A percentile compares a stretch with the other conserved stretches of the same genome.
Evolutionary conservation across 2,113 vertebrate genomes (phyloP).

Genomic region (Motacilla alba): DNA sequence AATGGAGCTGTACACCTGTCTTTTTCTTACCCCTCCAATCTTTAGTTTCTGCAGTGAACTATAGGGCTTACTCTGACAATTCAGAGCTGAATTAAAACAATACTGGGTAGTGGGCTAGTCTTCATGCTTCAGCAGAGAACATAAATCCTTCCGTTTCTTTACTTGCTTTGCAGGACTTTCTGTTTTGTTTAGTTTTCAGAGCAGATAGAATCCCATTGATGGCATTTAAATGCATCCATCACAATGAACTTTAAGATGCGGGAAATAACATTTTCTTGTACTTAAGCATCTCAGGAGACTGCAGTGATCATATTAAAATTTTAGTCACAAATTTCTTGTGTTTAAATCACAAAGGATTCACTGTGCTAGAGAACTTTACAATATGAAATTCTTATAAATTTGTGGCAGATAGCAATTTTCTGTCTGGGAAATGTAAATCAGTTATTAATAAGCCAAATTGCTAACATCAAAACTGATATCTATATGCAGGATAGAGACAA

Average conservation of each 20-base stretch:
- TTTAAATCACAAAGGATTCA: conserved; percentile 69
- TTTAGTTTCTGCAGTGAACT: background rate
- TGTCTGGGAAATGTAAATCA: conserved; percentile 76
- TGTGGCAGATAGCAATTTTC: conserved; percentile 74
- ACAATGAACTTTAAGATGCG: conserved; percentile 20
- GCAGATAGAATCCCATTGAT: conserved; percentile 13
- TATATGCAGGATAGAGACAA: conserved; percentile 49
- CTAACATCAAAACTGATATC: conserved; percentile 67
- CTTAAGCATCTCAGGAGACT: conserved; percentile 60
- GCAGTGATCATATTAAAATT: conserved; percentile 72
- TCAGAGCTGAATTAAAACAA: background rate
- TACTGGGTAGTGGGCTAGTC: background rate
- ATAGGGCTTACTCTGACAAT: background rate
- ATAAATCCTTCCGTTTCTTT: background rate
- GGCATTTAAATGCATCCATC: conserved; percentile 26
- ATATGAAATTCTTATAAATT: conserved; percentile 69
- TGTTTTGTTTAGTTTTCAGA: conserved; percentile 1
- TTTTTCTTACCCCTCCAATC: background rate
- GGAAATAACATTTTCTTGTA: conserved; percentile 66
- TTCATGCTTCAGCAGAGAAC: background rate
- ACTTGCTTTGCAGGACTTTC: background rate
- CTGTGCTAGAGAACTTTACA: conserved; percentile 64
- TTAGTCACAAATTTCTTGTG: conserved; percentile 70
- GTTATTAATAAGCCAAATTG: conserved; percentile 72
- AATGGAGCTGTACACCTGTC: background rate